A percentile compares a stretch with the other conserved stretches of the same genome.
Evolutionary conservation across 2,888 invertebrate species (phyloP).

Genomic region (Phengaris arion): DNA sequence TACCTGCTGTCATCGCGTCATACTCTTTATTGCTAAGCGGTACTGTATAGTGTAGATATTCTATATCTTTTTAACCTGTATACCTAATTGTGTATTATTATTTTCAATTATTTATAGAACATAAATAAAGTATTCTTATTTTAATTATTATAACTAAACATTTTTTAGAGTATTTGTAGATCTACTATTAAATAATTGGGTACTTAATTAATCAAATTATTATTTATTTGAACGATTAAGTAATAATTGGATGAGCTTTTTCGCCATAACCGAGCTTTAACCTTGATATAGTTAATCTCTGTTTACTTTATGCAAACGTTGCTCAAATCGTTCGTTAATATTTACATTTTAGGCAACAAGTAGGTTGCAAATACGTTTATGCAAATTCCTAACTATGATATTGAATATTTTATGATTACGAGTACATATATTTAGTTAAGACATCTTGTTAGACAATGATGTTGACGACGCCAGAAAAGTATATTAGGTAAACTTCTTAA

Average conservation of each 20-base stretch:
- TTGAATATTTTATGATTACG: neutral
- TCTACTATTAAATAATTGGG: neutral
- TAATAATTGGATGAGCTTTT: neutral
- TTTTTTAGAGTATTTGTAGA: too few relatives aligned
- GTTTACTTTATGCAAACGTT: neutral
- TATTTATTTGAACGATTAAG: neutral
- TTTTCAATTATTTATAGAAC: too few relatives aligned
- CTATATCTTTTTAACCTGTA: too few relatives aligned
- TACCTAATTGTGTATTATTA: too few relatives aligned
- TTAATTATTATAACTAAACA: too few relatives aligned
- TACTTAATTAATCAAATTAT: neutral
- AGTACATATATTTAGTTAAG: neutral
- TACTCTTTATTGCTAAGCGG: too few relatives aligned
- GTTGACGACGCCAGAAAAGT: neutral
- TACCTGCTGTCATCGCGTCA: too few relatives aligned
- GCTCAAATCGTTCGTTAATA: neutral
- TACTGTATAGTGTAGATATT: too few relatives aligned
- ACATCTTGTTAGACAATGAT: neutral
- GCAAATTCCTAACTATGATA: neutral
- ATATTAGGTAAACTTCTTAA: neutral
- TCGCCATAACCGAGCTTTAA: neutral
- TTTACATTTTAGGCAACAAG: slow-evolving; percentile 7
- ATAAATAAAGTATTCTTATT: too few relatives aligned
- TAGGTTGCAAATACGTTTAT: neutral
- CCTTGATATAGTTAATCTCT: slow-evolving; percentile 8